Percentiles rank a stretch among this genome's conserved stretches.
Conservation (phyloP, 2,797 vertebrate species). For the Kryptolebias ocellatus region DNA sequence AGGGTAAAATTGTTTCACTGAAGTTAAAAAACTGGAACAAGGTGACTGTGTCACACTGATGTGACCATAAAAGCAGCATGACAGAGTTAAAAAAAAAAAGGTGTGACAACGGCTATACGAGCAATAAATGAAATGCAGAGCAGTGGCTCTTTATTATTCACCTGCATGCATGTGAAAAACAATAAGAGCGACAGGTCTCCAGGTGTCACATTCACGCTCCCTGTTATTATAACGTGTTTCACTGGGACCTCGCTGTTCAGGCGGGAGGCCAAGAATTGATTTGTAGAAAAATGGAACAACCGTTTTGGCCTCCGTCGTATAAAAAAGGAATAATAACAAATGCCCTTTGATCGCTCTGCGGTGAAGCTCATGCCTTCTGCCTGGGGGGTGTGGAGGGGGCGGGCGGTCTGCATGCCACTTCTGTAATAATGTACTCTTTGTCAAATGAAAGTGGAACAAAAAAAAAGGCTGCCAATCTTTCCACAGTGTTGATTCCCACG, state of each 20-base stretch:
- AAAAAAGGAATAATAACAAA: constrained; percentile 32
- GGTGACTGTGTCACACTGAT: not conserved
- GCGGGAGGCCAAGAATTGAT: constrained; percentile 24
- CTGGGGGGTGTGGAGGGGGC: not conserved
- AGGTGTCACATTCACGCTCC: constrained; percentile 13
- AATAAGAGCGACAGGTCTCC: constrained; percentile 17
- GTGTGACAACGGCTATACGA: not conserved
- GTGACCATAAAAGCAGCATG: not conserved
- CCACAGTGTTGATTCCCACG: no score
- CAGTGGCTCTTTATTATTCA: not conserved
- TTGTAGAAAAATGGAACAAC: constrained; percentile 36
- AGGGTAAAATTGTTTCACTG: no score
- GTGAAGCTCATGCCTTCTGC: constrained; percentile 12
- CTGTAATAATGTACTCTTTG: constrained; percentile 15
- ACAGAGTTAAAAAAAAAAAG: not conserved
- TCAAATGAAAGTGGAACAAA: constrained; percentile 17
- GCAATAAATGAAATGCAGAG: not conserved
- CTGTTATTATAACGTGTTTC: constrained; percentile 28
- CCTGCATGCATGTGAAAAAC: constrained; percentile 21
- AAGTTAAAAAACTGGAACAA: not conserved
- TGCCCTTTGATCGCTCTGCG: constrained; percentile 23
- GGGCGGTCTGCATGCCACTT: constrained; percentile 8
- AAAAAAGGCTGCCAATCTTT: not conserved
- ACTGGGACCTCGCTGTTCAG: not conserved
- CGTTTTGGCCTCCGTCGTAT: constrained; percentile 44